Evolutionary conservation across 2,113 vertebrate species (phyloP), one percentile per base, ranked within the genome.

Genomic region (Grus americana): DNA sequence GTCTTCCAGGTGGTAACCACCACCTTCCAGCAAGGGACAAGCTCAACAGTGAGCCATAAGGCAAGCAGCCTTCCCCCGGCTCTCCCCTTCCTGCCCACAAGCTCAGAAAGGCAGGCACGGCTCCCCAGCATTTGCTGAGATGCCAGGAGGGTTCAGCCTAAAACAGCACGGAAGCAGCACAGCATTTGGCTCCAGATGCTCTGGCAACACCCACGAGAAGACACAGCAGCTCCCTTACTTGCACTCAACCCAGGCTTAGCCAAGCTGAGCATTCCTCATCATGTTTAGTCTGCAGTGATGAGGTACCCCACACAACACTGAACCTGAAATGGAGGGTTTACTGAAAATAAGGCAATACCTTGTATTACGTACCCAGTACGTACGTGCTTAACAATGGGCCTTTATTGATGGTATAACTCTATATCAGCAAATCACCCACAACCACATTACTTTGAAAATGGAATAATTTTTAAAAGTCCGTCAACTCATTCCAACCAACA

Each of bases 151-250:
- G 21, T 21, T 79, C 68, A 91, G 24, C 18, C 84, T 34, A 57
- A 49, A 58, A 74, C 23, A 44, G n/a, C 3, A 1, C 15, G 71
- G 24, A 19, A 89, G 63, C 18, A 80, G 32, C 36, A 38, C 4
- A 54, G 11, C 7, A 12, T 13, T 27, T 1, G 0, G 14, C 52
- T 89, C 73, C 61, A 85, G 67, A 70, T 52, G 44, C 26, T 38
- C 61, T 49, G 29, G 47, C 20, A 67, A 55, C 30, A 30, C 36
- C 30, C 20, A 9, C 6, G 17, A 52, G 34, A 62, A 46, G 19
- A 52, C 36, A 72, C 0, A 2, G 30, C 0, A 1, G 15, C 17
- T 50, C 19, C 30, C 26, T 57, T 12, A 22, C 34, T 13, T 34
- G 15, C 2, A 0, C 21, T 9, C 30, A 50, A 49, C 9, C 30